Evolutionary conservation across 2,797 vertebrate species (phyloP).

Genomic region (Anolis apletophallus): DNA sequence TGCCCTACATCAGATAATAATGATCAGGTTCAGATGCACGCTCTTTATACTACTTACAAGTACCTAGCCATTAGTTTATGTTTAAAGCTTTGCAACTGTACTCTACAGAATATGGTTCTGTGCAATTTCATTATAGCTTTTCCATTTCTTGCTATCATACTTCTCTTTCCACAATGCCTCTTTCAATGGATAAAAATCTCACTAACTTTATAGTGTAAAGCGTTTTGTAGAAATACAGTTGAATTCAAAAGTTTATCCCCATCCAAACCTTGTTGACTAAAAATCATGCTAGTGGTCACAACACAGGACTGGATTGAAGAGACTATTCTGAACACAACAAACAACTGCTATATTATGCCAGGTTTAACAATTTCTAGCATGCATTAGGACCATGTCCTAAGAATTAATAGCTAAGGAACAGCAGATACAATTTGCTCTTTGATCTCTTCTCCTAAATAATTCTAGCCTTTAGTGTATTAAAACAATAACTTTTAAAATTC

Average conservation of each 20-base stretch:
- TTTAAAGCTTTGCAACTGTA: background rate
- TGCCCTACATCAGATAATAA: background rate
- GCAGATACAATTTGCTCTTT: background rate
- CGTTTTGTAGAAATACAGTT: background rate
- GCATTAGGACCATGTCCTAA: background rate
- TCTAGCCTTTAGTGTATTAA: background rate
- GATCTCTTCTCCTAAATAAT: background rate
- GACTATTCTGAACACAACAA: background rate
- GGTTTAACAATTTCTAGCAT: background rate
- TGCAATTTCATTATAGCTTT: background rate
- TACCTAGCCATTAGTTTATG: background rate
- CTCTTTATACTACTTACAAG: background rate
- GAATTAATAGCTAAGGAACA: background rate
- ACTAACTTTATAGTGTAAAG: background rate
- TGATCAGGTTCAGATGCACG: background rate
- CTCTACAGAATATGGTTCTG: background rate
- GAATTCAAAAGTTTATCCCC: background rate
- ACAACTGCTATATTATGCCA: background rate
- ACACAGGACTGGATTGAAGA: background rate
- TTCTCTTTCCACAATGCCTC: background rate
- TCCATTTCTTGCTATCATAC: background rate
- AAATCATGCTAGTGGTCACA: background rate
- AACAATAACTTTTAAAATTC: background rate
- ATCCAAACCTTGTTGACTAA: background rate
- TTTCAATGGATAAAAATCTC: conserved; percentile 3